phyloP scores from a whole-genome alignment of 2,888 invertebrate species.

The Monochamus alternatus region DNA sequence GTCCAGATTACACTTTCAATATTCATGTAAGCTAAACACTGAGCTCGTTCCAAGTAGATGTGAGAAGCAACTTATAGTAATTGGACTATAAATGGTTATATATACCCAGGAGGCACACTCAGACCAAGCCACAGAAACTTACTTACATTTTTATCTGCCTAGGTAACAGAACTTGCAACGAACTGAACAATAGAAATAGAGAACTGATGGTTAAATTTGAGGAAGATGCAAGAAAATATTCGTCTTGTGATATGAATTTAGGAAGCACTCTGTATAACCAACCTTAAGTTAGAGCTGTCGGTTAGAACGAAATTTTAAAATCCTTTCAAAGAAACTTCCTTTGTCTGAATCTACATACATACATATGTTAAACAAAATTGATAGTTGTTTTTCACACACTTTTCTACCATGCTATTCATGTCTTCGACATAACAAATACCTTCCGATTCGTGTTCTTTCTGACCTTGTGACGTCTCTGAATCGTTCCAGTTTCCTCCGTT shows the following conservation, averaged over 20 bases:
- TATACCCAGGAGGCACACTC: slow-evolving; percentile 45
- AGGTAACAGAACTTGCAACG: neutral
- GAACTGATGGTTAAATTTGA: neutral
- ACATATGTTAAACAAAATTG: slow-evolving; percentile 23
- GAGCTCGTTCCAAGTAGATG: slow-evolving; percentile 45
- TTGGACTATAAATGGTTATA: slow-evolving; percentile 59
- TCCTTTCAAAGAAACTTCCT: neutral
- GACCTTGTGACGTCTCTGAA: slow-evolving; percentile 22
- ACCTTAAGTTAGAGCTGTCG: neutral
- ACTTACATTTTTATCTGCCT: slow-evolving; percentile 23
- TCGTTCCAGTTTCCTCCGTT: slow-evolving; percentile 16
- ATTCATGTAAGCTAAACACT: slow-evolving; percentile 63
- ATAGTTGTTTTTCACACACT: slow-evolving; percentile 19
- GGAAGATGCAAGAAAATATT: neutral
- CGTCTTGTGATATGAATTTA: no score
- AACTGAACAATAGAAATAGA: neutral
- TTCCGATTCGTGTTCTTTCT: slow-evolving; percentile 10
- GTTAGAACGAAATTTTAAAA: neutral
- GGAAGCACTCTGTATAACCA: no score
- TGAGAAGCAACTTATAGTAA: slow-evolving; percentile 55
- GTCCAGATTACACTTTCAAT: slow-evolving; percentile 63
- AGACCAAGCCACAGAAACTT: slow-evolving; percentile 23
- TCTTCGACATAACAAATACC: slow-evolving; percentile 13
- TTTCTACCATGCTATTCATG: slow-evolving; percentile 2
- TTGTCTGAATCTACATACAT: neutral